Evolutionary conservation across 2,113 vertebrate species (phyloP).

Genomic region (Ammodytes marinus): DNA sequence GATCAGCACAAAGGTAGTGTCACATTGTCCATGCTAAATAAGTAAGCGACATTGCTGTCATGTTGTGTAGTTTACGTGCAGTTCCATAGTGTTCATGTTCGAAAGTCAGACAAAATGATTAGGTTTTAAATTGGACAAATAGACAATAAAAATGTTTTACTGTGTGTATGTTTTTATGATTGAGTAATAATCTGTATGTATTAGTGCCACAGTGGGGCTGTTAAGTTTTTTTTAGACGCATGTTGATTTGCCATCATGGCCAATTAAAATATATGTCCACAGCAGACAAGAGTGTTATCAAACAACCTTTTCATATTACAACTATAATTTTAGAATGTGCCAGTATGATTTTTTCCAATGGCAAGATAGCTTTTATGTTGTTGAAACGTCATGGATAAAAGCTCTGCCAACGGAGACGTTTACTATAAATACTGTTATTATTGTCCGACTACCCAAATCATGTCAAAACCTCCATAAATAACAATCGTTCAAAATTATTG

Average conservation of each 20-base stretch:
- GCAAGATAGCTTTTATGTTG: not conserved
- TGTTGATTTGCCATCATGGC: constrained; percentile 3
- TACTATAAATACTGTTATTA: not conserved
- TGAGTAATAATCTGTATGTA: constrained; percentile 34
- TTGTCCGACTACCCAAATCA: not conserved
- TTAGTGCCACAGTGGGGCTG: constrained; percentile 27
- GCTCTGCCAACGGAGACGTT: not conserved
- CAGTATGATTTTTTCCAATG: not conserved
- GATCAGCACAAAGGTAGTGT: not conserved
- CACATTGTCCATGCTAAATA: not conserved
- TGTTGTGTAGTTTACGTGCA: not conserved
- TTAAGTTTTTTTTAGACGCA: constrained; percentile 21
- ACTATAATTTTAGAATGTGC: not conserved
- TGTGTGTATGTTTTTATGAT: constrained; percentile 15
- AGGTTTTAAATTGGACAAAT: constrained; percentile 39
- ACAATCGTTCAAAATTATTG: not conserved
- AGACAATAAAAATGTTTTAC: not conserved
- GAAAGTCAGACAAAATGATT: constrained; percentile 24
- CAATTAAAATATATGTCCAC: constrained; percentile 26
- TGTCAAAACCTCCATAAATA: not conserved
- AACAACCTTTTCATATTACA: not conserved
- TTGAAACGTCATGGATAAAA: not conserved
- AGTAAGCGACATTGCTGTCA: not conserved
- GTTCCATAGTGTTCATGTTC: not conserved
- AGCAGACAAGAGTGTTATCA: not conserved